Evolutionary conservation across 2,888 invertebrate genomes (phyloP), one percentile per base, ranked within the genome.

Genomic region (Vannuccia rotundouncinata): DNA sequence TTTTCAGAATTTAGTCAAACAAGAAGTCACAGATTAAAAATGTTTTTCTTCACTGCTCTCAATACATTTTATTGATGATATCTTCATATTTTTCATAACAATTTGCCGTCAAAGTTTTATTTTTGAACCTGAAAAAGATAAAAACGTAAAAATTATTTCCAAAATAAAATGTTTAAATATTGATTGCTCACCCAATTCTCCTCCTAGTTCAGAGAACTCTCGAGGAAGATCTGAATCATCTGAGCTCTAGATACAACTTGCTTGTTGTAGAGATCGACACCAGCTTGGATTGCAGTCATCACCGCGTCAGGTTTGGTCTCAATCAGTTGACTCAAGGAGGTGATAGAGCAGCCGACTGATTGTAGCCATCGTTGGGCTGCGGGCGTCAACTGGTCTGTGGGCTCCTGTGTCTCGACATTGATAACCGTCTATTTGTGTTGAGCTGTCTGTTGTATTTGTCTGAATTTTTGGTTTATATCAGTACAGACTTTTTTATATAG

Each of bases 181-280:
- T n/a, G n/a, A n/a, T n/a, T n/a, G n/a, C n/a, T n/a, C n/a, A 92
- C 95, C 95, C 86, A 95, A 89, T 90, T 95, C 95, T 83, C 94
- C 95, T 2, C 93, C 93, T 77, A 91, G 90, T 82, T 94, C 90
- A 29, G 94, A 94, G 89, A 95, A 95, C 87, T 95, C 95, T 29
- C 90, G 90, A 0, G 94, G 93, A 82, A 95, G 89, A 81, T 95
- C 89, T 95, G 94, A 79, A 95, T 91, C 86, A 91, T 92, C 85
- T 94, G 93, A 45, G 95, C 95, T 87, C 93, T 93, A 0, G 95
- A 95, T 83, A 92, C 92, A 29, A 94, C 92, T 81, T 91, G 90
- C 82, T 90, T 90, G 88, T 95, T 95, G 66, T 17, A 5, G 10
- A 5, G 66, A 66, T 91, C 91, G 81, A 95, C 91, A 17, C 92